Evolutionary conservation across 35 echinoderm and acorn worm genomes (phyloP).

Genomic region (Diadema setosum): DNA sequence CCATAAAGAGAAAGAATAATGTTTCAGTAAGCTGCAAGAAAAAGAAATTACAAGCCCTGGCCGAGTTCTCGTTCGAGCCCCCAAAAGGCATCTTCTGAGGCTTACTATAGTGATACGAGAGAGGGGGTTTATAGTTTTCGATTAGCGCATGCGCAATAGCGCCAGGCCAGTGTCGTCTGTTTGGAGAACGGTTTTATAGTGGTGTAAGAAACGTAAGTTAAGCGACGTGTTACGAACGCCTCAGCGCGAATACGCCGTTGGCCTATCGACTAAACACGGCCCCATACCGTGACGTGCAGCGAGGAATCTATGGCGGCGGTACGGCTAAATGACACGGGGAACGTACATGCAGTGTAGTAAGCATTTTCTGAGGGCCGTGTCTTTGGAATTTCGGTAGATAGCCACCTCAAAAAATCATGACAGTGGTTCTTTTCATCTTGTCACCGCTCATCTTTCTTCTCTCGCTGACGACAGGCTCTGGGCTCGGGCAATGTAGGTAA

Average conservation of each 20-base stretch:
- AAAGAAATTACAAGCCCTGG: too few relatives aligned
- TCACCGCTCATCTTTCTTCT: not conserved
- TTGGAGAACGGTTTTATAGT: not conserved
- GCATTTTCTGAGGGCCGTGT: not conserved
- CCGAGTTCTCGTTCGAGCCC: too few relatives aligned
- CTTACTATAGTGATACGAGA: too few relatives aligned
- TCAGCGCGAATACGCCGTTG: not conserved
- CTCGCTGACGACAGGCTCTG: not conserved
- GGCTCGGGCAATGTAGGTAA: slow-evolving; percentile 13
- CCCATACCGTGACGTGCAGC: not conserved
- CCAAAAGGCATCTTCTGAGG: too few relatives aligned
- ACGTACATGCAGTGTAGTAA: not conserved
- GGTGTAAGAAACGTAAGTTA: slow-evolving; percentile 14
- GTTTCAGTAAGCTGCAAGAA: not conserved
- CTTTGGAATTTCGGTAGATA: not conserved
- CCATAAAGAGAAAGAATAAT: not conserved
- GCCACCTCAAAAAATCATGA: not conserved
- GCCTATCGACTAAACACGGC: not conserved
- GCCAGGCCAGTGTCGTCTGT: not conserved
- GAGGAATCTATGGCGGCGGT: not conserved
- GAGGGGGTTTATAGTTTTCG: too few relatives aligned
- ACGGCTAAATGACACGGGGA: not conserved
- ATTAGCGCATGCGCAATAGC: not conserved
- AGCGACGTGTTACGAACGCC: not conserved
- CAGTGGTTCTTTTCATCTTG: not conserved